A percentile compares a stretch with the other conserved stretches of the same genome.
Evolutionary conservation across 2,113 vertebrate genomes (phyloP).

Genomic region (Salminus brasiliensis): DNA sequence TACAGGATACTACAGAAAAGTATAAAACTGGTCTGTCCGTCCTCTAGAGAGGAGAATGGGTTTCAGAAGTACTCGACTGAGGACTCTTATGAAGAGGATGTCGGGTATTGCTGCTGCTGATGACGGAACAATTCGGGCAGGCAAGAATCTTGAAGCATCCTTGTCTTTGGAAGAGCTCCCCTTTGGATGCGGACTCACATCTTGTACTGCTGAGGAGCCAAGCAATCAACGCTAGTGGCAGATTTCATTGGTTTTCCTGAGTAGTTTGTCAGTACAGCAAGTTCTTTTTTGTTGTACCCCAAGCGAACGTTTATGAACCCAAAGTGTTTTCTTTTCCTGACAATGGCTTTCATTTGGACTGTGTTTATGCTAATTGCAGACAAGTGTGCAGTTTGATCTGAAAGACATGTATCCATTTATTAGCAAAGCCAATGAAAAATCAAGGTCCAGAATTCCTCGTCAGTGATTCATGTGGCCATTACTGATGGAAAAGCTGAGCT

Average conservation of each 20-base stretch:
- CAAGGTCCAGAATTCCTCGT: background rate
- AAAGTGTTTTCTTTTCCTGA: background rate
- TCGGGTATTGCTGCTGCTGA: background rate
- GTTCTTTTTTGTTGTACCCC: too few species aligned
- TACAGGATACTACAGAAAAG: background rate
- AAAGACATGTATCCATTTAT: background rate
- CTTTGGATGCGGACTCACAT: background rate
- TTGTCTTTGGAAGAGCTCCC: background rate
- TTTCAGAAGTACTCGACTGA: background rate
- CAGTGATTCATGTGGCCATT: background rate
- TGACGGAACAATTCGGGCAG: background rate
- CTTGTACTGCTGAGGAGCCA: background rate
- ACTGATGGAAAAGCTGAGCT: background rate
- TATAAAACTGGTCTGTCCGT: background rate
- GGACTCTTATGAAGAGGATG: background rate
- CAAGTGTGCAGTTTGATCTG: background rate
- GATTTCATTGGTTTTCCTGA: background rate
- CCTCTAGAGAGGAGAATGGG: background rate
- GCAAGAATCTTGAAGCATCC: slow-evolving; percentile 6
- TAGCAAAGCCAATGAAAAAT: background rate
- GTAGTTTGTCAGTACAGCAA: background rate
- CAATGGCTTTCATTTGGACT: background rate
- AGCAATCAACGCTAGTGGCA: slow-evolving; percentile 6
- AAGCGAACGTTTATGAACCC: too few species aligned
- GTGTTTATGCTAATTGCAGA: background rate